Conservation (phyloP, 2,113 vertebrate genomes). For the Laticauda colubrina region DNA sequence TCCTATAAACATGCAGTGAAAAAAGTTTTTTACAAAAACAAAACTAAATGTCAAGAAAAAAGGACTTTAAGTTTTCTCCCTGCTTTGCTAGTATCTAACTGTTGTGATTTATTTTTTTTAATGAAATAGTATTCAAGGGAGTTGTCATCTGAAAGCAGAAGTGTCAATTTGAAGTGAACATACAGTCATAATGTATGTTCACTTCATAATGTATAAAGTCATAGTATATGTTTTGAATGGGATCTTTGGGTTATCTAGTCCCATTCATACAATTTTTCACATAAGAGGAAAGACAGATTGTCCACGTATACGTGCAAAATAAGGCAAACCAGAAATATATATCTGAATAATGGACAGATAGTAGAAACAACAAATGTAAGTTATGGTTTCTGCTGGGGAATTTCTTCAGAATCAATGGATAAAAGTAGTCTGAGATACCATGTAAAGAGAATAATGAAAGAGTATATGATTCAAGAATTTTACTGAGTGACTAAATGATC, state of each 20-base stretch:
- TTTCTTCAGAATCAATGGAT: neutral
- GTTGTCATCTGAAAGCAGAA: neutral
- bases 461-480: neutral
- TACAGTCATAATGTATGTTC: neutral
- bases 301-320: neutral
- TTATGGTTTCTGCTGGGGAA: neutral
- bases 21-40: neutral
- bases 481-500: neutral
- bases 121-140: neutral
- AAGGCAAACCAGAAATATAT: neutral
- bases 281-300: neutral
- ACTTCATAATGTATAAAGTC: neutral
- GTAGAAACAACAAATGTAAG: neutral
- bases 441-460: neutral
- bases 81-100: neutral
- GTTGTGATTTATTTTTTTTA: neutral
- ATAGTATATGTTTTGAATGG: neutral
- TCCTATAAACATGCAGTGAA: neutral
- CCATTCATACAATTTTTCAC: neutral
- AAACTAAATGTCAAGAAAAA: neutral
- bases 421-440: neutral
- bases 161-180: neutral
- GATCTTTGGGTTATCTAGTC: neutral
- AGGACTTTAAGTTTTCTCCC: neutral
- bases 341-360: neutral